phyloP scores from a whole-genome alignment of 2,113 vertebrate genomes.

The Struthidea cinerea region DNA sequence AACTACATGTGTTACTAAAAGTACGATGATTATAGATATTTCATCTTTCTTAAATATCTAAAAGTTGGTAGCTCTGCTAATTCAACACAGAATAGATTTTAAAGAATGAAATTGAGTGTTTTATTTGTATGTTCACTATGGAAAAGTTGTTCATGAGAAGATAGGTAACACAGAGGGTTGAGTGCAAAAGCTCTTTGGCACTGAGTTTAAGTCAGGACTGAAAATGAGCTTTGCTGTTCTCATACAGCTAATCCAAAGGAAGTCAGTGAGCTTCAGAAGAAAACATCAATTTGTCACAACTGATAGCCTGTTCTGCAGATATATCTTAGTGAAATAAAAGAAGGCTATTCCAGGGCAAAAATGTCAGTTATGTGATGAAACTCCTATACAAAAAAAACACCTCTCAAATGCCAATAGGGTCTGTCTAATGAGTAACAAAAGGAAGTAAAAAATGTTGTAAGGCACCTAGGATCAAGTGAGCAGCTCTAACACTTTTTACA shows the following conservation, averaged over 20 bases:
- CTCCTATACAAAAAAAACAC: neutral
- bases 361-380: neutral
- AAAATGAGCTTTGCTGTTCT: conserved; percentile 43
- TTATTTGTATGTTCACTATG: neutral
- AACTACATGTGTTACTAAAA: neutral
- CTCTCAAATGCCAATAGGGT: neutral
- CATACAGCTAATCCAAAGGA: conserved; percentile 16
- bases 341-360: neutral
- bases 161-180: neutral
- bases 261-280: neutral
- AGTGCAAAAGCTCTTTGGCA: neutral
- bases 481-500: neutral
- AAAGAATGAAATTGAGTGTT: neutral
- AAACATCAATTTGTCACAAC: neutral
- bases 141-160: neutral
- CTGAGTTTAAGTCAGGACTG: neutral
- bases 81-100: neutral
- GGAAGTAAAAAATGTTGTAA: neutral
- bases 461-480: neutral
- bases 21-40: neutral
- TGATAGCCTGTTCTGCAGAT: neutral
- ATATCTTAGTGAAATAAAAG: neutral
- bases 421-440: neutral
- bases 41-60: neutral
- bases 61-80: neutral